phyloP scores from a whole-genome alignment of 2,888 invertebrate species.

The Drosophila subquinaria region DNA sequence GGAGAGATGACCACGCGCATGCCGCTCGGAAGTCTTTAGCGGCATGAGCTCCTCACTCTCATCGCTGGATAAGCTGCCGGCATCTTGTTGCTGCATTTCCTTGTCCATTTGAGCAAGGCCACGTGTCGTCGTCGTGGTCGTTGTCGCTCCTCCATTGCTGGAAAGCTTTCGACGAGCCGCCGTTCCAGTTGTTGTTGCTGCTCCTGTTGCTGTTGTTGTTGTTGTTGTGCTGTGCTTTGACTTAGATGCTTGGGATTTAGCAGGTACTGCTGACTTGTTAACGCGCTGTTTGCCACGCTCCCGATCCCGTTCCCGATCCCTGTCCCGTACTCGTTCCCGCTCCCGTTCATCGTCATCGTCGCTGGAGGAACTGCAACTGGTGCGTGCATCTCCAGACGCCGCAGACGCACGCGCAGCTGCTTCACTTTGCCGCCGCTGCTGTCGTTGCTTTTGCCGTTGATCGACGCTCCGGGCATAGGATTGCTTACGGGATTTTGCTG shows the following conservation, averaged over 20 bases:
- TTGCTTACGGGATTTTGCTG: conserved; percentile 74
- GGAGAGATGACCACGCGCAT: conserved; percentile 7
- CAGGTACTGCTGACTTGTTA: conserved; percentile 72
- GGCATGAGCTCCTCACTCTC: conserved; percentile 93
- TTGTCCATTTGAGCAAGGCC: conserved; percentile 88
- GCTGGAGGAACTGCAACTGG: conserved; percentile 59
- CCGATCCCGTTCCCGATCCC: conserved; percentile 30
- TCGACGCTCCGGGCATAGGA: conserved; percentile 79
- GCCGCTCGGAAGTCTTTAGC: conserved; percentile 83
- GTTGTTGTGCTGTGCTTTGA: conserved; percentile 63
- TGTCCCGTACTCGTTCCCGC: conserved; percentile 32
- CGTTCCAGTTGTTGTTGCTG: conserved; percentile 16
- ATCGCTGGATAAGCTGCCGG: conserved; percentile 90
- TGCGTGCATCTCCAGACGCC: conserved; percentile 61
- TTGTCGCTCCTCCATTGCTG: conserved; percentile 34
- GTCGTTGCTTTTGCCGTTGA: conserved; percentile 79
- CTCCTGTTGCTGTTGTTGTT: conserved; percentile 25
- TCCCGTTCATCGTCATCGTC: conserved; percentile 24
- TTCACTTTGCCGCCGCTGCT: conserved; percentile 58
- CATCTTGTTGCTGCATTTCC: conserved; percentile 89
- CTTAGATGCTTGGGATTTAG: conserved; percentile 73
- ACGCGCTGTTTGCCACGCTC: conserved; percentile 40
- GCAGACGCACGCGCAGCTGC: conserved; percentile 60
- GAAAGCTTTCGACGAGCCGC: conserved; percentile 47
- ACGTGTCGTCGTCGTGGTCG: conserved; percentile 85